Base-by-base conservation (phyloP, 2,113 vertebrate species). In the Tylochromis polylepis region DNA sequence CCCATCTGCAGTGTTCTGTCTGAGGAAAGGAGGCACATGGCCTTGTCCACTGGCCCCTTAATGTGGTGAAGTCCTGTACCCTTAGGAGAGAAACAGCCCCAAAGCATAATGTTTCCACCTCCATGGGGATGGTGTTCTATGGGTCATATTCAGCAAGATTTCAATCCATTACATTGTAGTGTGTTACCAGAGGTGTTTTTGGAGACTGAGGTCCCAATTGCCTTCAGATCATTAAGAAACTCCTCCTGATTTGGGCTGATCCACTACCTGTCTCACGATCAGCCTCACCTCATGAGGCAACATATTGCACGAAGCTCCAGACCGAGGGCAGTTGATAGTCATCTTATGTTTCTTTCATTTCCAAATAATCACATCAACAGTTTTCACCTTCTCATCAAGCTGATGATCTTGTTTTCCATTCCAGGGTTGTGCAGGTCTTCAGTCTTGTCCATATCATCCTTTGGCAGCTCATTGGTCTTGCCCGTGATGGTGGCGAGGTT, bases 41-140 rank as follows among this genome's bases (percentile, higher is more conserved):
- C 11, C 60, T 38, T n/a, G 60, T 65, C 2, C 34, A 38, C 34
- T 65, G 60, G 60, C 60, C 60, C 11, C 18, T 65, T 65, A 36
- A 65, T 65, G 31, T 65, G 60, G 60, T 65, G 31, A 65, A n/a
- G 60, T 65, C 60, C 60, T 65, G 18, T 36, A n/a, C 10, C 59
- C 2, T n/a, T 36, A 3, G 31, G 10, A 62, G 3, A 62, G 59
- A 62, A 62, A 62, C 10, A 62, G n/a, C 59, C 60, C 11, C 60
- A 36, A 65, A 29, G 60, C 31, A 5, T 5, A 31, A n/a, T 12
- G 60, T 65, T 65, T 36, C 60, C 60, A 65, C n/a, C 60, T 65
- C 18, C 18, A 65, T 65, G 31, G 1, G 31, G 31, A 36, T 65
- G 60, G 31, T 65, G 60, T 12, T 65, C 31, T 65, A 65, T 20